Evolutionary conservation across 2,113 vertebrate genomes (phyloP).

Genomic region (Phrynosoma platyrhinos): DNA sequence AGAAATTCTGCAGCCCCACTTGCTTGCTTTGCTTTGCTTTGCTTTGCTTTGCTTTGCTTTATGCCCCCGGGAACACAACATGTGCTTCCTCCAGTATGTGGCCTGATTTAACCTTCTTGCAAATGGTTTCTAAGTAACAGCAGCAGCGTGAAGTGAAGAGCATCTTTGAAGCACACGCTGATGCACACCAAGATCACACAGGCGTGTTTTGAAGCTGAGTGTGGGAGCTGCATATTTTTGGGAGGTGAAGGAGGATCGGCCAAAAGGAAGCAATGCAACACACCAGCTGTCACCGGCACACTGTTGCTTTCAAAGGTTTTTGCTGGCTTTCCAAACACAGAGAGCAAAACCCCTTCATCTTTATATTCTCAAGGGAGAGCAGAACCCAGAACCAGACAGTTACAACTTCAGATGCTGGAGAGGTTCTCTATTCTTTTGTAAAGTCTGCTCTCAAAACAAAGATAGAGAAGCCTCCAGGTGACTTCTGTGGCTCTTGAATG

Average conservation of each 20-base stretch:
- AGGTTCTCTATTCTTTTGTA: conserved; percentile 24
- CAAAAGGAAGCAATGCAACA: conserved; percentile 47
- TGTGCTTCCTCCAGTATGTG: conserved; percentile 44
- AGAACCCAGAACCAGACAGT: conserved; percentile 51
- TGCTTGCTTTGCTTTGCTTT: background rate
- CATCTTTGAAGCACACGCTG: conserved; percentile 62
- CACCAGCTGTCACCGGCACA: background rate
- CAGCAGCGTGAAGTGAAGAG: conserved; percentile 27
- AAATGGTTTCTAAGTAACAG: conserved; percentile 70
- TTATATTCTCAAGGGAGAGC: conserved; percentile 49
- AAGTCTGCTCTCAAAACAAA: background rate
- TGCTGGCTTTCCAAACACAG: conserved; percentile 49
- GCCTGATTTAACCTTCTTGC: conserved; percentile 68
- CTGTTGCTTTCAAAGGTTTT: conserved; percentile 31
- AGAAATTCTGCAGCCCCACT: background rate
- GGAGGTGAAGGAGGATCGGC: conserved; percentile 56
- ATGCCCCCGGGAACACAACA: conserved; percentile 50
- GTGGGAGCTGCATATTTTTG: conserved; percentile 47
- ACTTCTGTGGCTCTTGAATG: fast-evolving
- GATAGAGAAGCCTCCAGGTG: background rate
- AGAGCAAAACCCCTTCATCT: conserved; percentile 25
- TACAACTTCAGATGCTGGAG: conserved; percentile 18
- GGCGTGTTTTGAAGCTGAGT: conserved; percentile 57
- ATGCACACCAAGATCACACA: conserved; percentile 71
- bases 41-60: background rate